Conservation (phyloP, 2,797 vertebrate species). For the Mionectes olivaceus region DNA sequence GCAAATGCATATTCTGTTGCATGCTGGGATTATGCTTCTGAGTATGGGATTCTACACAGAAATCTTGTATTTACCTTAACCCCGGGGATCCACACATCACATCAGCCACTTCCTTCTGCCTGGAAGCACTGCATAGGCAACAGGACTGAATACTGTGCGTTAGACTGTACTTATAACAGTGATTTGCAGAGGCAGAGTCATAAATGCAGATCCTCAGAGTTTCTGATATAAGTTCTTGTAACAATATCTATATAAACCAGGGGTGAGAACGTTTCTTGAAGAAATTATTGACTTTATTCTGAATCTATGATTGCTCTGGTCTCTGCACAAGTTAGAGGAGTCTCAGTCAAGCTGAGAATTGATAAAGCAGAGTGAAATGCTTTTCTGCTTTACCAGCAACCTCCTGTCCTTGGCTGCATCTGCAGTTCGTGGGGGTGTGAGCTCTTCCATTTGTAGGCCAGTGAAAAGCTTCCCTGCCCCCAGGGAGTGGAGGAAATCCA, state of each 20-base stretch:
- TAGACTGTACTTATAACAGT: rapidly evolving
- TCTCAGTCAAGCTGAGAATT: neutral
- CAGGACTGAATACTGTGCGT: neutral
- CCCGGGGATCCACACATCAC: neutral
- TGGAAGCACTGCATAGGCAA: neutral
- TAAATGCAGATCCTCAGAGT: neutral
- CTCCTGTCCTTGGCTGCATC: neutral
- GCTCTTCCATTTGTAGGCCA: neutral
- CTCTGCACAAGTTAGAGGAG: neutral
- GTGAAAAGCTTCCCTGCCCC: neutral
- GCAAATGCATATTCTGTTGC: neutral
- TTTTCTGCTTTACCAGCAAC: neutral
- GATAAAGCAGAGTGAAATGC: neutral
- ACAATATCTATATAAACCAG: neutral
- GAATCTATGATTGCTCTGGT: neutral
- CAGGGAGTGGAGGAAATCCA: neutral
- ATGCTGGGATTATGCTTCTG: neutral
- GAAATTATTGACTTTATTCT: neutral
- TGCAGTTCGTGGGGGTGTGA: neutral
- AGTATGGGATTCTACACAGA: neutral
- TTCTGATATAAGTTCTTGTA: neutral
- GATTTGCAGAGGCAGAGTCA: neutral
- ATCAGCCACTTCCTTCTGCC: neutral
- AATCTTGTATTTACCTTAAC: neutral
- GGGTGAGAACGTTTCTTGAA: neutral